Evolutionary conservation across 2,113 vertebrate species (phyloP).

Genomic region (Saimiri boliviensis): DNA sequence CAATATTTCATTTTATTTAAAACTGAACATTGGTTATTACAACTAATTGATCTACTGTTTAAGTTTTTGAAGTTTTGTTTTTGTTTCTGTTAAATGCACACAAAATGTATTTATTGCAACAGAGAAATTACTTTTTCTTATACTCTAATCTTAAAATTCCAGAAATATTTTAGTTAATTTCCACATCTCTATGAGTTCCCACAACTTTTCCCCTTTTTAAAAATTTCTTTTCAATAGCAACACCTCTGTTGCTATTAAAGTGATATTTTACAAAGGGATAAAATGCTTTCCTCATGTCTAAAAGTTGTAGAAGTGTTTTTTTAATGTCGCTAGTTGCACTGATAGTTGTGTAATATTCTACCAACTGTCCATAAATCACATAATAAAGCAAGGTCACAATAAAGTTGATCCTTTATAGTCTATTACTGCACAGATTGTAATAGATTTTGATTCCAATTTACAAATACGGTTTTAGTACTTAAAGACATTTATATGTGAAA

Average conservation of each 20-base stretch:
- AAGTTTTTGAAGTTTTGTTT: not conserved
- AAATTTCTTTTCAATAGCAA: not conserved
- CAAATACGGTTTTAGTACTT: slow-evolving; percentile 17
- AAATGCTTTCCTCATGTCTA: not conserved
- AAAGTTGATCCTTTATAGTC: not conserved
- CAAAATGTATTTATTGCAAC: not conserved
- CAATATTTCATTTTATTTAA: not conserved
- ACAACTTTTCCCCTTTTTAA: not conserved
- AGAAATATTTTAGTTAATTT: not conserved
- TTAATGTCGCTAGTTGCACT: not conserved
- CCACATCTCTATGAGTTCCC: not conserved
- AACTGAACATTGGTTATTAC: not conserved
- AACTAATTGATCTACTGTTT: not conserved
- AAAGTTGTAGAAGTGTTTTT: not conserved
- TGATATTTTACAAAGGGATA: not conserved
- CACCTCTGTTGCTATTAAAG: not conserved
- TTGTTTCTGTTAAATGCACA: not conserved
- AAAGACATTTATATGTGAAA: slow-evolving; percentile 18
- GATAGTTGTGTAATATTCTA: not conserved
- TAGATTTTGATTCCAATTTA: slow-evolving; percentile 70
- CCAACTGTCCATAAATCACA: not conserved
- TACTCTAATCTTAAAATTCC: not conserved
- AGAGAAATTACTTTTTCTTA: not conserved
- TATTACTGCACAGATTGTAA: not conserved
- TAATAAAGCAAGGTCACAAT: not conserved